These are phyloP conservation scores for Anthoscopus minutus DNA, from an alignment of 2,113 vertebrate species.

Conservation along the genomic window DNA sequence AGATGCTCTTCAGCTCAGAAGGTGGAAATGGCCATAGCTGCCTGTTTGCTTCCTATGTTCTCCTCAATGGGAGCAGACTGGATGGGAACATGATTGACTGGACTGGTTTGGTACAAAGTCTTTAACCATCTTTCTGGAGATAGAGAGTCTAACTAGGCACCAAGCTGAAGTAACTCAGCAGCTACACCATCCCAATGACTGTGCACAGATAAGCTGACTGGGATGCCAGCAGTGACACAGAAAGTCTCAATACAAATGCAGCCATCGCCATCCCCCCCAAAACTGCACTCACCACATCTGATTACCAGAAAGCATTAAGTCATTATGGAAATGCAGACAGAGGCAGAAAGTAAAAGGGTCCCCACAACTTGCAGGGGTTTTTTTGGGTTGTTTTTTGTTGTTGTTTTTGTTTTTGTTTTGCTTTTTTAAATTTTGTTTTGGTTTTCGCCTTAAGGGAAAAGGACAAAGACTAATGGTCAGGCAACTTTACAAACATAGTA, in stretches of 20 bases:
- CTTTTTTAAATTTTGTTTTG: background rate
- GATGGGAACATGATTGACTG: background rate
- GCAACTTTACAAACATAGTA: background rate
- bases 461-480: background rate
- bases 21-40: background rate
- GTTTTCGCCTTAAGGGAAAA: background rate
- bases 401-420: no score
- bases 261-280: accelerated
- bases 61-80: background rate
- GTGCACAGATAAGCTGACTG: background rate
- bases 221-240: background rate
- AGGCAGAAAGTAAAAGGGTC: background rate
- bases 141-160: background rate
- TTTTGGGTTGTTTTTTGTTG: no score
- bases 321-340: background rate
- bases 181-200: background rate
- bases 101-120: background rate
- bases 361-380: background rate
- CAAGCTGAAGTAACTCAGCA: background rate
- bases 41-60: background rate
- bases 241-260: background rate
- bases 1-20: background rate
- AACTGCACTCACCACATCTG: background rate
- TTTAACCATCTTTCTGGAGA: background rate
- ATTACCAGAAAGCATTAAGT: background rate